phyloP scores from a whole-genome alignment of 2,113 vertebrate genomes.

The Pavo muticus region DNA sequence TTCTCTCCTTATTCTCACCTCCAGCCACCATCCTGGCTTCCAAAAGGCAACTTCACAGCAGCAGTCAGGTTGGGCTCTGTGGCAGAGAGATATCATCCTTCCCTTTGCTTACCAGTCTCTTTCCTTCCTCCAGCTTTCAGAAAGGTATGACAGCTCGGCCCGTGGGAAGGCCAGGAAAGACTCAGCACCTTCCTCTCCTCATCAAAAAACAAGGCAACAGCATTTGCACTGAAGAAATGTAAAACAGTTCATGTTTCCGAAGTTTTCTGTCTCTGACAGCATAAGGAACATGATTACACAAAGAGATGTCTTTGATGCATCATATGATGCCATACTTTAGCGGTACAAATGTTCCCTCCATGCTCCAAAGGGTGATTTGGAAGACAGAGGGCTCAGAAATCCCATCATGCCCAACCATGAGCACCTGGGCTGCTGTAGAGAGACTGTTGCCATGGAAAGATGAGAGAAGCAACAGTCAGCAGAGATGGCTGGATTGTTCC shows the following conservation, averaged over 20 bases:
- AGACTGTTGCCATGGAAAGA: slow-evolving; percentile 65
- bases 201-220: background rate
- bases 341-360: slow-evolving; percentile 55
- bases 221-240: background rate
- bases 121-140: background rate
- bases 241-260: background rate
- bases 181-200: background rate
- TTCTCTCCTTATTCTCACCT: background rate
- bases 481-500: slow-evolving; percentile 34
- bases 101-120: background rate
- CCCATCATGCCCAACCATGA: background rate
- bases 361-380: slow-evolving; percentile 36
- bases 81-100: background rate
- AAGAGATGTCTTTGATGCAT: slow-evolving; percentile 10
- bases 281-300: background rate
- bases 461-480: slow-evolving; percentile 16
- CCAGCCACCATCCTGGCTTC: background rate
- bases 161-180: background rate
- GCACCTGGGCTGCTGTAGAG: slow-evolving; percentile 49
- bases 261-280: background rate
- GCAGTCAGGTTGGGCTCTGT: background rate
- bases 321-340: slow-evolving; percentile 22
- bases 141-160: background rate
- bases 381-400: slow-evolving; percentile 47
- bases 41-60: background rate